Conservation (phyloP, 2,888 invertebrate genomes). For the Polietes domitor region DNA sequence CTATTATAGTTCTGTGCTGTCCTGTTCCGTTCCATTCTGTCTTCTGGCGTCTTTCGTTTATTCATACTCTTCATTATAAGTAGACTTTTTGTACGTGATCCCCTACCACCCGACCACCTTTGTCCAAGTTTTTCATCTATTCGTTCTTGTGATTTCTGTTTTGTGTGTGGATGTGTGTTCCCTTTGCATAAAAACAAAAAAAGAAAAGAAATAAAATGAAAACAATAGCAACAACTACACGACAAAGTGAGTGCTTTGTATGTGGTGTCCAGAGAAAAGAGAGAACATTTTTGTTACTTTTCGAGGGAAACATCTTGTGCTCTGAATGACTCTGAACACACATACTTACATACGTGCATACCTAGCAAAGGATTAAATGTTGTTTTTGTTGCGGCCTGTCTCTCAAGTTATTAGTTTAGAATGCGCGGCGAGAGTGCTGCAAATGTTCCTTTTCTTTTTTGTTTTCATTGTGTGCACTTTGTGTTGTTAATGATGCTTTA, state of each 20-base stretch:
- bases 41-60: conserved; percentile 7
- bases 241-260: neutral
- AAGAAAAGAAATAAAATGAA: neutral
- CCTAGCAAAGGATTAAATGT: conserved; percentile 19
- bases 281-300: neutral
- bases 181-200: conserved; percentile 20
- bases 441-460: no score
- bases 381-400: neutral
- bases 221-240: neutral
- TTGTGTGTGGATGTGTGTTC: neutral
- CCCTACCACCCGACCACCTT: no score
- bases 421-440: neutral
- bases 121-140: neutral
- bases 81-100: neutral
- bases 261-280: neutral
- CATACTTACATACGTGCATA: no score
- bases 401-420: neutral
- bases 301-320: conserved; percentile 3
- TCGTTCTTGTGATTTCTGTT: neutral
- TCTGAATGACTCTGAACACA: conserved; percentile 8
- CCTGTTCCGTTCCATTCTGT: no score
- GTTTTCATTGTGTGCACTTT: neutral
- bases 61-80: conserved; percentile 23
- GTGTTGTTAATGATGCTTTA: conserved; percentile 30
- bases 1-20: conserved; percentile 9